Evolutionary conservation across 1,140 invertebrate genomes (phyloP).

Genomic region (Periplaneta americana): DNA sequence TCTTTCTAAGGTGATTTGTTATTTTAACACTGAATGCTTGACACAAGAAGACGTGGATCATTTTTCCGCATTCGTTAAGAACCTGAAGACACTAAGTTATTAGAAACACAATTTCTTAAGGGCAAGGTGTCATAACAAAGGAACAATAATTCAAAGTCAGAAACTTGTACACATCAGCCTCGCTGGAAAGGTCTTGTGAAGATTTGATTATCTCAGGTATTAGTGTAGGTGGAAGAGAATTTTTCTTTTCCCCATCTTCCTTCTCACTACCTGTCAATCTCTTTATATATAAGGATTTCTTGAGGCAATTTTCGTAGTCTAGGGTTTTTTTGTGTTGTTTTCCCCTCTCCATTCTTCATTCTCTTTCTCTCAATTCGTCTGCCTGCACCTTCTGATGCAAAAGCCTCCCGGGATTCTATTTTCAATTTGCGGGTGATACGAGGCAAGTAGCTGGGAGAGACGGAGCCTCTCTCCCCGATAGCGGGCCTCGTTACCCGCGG

Average conservation of each 20-base stretch:
- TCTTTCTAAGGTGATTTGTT: too few species aligned
- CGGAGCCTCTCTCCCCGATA: background rate
- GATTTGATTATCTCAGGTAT: background rate
- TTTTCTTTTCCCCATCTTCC: background rate
- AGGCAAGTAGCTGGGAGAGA: background rate
- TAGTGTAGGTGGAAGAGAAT: background rate
- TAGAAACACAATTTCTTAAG: background rate
- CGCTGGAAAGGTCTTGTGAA: background rate
- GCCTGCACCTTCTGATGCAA: too few species aligned
- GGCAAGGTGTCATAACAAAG: background rate
- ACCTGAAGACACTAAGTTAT: background rate
- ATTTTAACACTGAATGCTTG: too few species aligned
- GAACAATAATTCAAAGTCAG: background rate
- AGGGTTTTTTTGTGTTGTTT: background rate
- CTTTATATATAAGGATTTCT: background rate
- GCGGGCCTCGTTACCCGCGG: background rate
- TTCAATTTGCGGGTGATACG: background rate
- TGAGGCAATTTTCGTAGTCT: background rate
- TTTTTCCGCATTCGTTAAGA: background rate
- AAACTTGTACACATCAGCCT: background rate
- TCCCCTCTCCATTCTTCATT: background rate
- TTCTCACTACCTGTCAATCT: background rate
- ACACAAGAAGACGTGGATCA: background rate
- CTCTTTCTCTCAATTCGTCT: background rate
- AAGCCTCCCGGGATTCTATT: background rate